Base-by-base conservation (phyloP, 1,140 invertebrate genomes). In the Babylonia areolata region DNA sequence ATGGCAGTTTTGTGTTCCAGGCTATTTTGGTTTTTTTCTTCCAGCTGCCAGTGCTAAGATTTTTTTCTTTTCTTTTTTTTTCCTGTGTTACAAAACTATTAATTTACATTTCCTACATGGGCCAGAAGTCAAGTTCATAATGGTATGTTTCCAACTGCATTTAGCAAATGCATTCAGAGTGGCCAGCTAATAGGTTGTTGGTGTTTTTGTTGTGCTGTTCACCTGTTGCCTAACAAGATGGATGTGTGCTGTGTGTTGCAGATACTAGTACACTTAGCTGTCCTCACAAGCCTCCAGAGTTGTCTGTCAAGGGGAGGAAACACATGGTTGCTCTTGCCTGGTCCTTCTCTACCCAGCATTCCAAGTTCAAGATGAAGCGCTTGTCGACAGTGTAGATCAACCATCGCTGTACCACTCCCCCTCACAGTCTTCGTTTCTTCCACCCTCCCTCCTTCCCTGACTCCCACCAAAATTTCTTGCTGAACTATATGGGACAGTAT, bases 361-460 rank as follows among this genome's bases (percentile, higher is more conserved):
- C 83, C 37, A 73, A 85, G 86, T 85, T 69, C 46, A 79, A 79
- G 77, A 78, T 84, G 82, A 71, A 73, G 40, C 64, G 23, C 64
- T 73, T 75, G 23, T 64, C 37, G 81, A 69, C 37, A 33, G 31
- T 37, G 81, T 82, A 31, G 37, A 46, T 80, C n/a, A 54, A 33
- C 78, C 46, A 80, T 28, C n/a, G 78, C 78, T 33, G 77, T n/a
- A 28, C 37, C 73, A 20, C 33, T 75, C 69, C 9, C 28, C 28
- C 69, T 9, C 17, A 0, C 3, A 17, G 33, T 75, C 28, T 39
- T 75, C n/a, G 33, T 75, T 75, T 75, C 37, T 75, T 75, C 73
- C 73, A 35, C 5, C 0, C 28, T 23, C 28, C 58, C 28, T 51
- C 28, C 58, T 12, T 28, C 58, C 6, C 58, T 23, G 15, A 64